phyloP scores from a whole-genome alignment of 1,140 invertebrate genomes.

The Calephelis nemesis region DNA sequence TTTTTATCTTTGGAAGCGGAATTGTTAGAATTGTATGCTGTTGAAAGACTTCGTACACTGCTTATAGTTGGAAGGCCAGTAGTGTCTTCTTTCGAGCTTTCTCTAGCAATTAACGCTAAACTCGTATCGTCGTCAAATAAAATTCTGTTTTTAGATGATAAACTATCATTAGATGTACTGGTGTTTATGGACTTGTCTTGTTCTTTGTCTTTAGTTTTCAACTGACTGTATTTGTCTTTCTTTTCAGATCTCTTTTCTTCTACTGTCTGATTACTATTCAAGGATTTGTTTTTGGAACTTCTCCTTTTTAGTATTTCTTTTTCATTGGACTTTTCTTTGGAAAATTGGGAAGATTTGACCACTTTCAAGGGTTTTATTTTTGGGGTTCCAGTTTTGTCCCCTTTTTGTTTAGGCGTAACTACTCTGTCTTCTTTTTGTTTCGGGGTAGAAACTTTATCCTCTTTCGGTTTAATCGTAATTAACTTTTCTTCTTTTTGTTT shows the following conservation, averaged over 20 bases:
- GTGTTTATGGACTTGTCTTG: conserved; percentile 26
- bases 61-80: conserved; percentile 58
- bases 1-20: conserved; percentile 25
- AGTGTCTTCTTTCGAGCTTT: conserved; percentile 26
- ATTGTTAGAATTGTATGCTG: conserved; percentile 28
- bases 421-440: neutral
- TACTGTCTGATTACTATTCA: conserved; percentile 33
- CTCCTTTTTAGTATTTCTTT: conserved; percentile 44
- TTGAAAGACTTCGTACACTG: conserved; percentile 53
- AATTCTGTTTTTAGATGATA: conserved; percentile 36
- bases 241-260: conserved; percentile 30
- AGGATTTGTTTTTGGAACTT: conserved; percentile 49
- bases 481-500: conserved; percentile 5
- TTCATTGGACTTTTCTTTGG: conserved; percentile 40
- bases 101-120: conserved; percentile 47
- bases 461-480: neutral
- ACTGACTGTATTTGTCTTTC: conserved; percentile 21
- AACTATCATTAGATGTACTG: conserved; percentile 33
- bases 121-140: conserved; percentile 54
- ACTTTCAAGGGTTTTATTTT: conserved; percentile 28
- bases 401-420: neutral
- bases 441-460: neutral
- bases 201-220: conserved; percentile 31
- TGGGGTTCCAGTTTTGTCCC: neutral
- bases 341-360: conserved; percentile 35